Evolutionary conservation across 2,797 vertebrate species (phyloP).

Genomic region (Notolepis coatsorum): DNA sequence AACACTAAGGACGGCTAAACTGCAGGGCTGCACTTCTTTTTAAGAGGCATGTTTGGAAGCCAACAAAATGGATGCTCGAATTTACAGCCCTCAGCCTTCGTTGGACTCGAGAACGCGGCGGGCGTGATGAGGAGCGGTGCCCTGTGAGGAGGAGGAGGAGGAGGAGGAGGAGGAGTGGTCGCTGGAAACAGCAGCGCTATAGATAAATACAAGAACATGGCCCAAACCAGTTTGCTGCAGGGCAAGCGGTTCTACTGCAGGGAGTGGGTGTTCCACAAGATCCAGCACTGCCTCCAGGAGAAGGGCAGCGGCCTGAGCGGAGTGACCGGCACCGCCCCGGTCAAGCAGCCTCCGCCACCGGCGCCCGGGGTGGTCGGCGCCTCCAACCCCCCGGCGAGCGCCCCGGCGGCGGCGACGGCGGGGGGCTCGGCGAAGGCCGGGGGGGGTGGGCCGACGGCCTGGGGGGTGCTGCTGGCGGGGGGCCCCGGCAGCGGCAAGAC

Average conservation of each 20-base stretch:
- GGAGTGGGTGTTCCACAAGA: conserved; percentile 99
- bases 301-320: conserved; percentile 84
- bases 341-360: conserved; percentile 72
- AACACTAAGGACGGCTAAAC: conserved; percentile 22
- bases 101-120: conserved; percentile 61
- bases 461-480: conserved; percentile 96
- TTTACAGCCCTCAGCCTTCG: conserved; percentile 43
- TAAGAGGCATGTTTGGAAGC: conserved; percentile 33
- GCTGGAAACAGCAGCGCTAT: conserved; percentile 56
- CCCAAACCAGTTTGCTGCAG: conserved; percentile 96
- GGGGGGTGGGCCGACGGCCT: conserved; percentile 87
- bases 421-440: conserved; percentile 75
- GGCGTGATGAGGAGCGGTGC: conserved; percentile 65
- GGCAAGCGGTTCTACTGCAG: conserved; percentile 98
- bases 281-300: conserved; percentile 99
- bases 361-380: conserved; percentile 76
- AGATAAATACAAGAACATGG: conserved; percentile 82
- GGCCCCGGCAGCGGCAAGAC: conserved; percentile 97
- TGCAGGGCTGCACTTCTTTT: conserved; percentile 31
- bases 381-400: conserved; percentile 55
- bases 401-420: conserved; percentile 43
- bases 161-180: too few species aligned
- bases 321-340: conserved; percentile 77
- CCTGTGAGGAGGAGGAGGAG: conserved; percentile 68
- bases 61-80: conserved; percentile 62